phyloP scores from a whole-genome alignment of 2,888 invertebrate species.

The Callinectes sapidus region DNA sequence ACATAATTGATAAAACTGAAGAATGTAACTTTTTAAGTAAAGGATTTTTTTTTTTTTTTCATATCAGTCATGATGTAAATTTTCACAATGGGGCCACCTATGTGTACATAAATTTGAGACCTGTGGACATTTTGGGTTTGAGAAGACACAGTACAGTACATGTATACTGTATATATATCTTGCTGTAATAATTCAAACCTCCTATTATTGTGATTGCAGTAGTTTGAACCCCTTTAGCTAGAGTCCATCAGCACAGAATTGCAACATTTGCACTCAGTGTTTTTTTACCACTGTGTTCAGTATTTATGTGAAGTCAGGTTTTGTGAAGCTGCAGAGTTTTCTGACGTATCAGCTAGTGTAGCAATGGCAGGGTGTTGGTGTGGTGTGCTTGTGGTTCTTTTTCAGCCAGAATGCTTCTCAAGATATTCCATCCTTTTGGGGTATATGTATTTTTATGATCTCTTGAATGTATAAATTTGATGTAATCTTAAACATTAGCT shows the following conservation, averaged over 20 bases:
- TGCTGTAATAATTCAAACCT: not conserved
- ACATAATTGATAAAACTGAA: not conserved
- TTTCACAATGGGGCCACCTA: not conserved
- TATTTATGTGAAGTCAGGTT: not conserved
- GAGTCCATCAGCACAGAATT: not conserved
- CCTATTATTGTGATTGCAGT: not conserved
- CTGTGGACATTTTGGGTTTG: not conserved
- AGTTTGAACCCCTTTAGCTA: conserved; percentile 2
- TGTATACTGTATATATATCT: not conserved
- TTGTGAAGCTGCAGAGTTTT: not conserved
- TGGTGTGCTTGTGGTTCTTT: not conserved
- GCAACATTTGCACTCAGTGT: not conserved
- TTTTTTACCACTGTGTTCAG: not conserved
- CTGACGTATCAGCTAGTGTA: not conserved
- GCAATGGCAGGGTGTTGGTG: not conserved
- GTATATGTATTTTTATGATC: not conserved
- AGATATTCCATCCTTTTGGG: not conserved
- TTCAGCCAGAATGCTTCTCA: not conserved
- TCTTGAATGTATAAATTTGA: not conserved
- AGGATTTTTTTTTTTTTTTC: no score
- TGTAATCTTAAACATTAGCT: no score
- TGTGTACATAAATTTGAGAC: not conserved
- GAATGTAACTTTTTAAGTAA: no score
- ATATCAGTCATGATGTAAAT: no score
- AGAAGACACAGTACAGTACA: not conserved